Evolutionary conservation across 2,113 vertebrate species (phyloP).

Genomic region (Sardina pilchardus): DNA sequence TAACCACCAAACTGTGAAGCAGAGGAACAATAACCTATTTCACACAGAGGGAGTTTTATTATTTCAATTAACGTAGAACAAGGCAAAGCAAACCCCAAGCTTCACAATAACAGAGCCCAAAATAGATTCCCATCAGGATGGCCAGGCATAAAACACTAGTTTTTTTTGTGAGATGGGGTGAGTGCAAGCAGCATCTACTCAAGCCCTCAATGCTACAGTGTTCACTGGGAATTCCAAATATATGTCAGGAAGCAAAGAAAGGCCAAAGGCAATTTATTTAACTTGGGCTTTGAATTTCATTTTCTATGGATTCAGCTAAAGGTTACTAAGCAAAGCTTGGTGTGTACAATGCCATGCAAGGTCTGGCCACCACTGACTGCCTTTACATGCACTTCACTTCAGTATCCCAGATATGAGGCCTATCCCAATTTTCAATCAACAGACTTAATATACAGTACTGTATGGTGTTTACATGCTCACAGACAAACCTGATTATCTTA

Average conservation of each 20-base stretch:
- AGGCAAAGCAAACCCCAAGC: conserved; percentile 20
- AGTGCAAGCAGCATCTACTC: background rate
- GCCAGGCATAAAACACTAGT: conserved; percentile 41
- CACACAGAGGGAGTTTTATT: conserved; percentile 44
- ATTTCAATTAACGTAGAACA: conserved; percentile 47
- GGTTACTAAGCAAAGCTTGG: background rate
- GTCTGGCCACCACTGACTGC: background rate
- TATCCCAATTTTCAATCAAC: too few species aligned
- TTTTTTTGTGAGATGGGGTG: conserved; percentile 27
- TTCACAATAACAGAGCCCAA: conserved; percentile 33
- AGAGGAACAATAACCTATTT: conserved; percentile 41
- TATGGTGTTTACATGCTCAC: too few species aligned
- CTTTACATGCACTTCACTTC: too few species aligned
- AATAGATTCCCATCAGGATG: conserved; percentile 50
- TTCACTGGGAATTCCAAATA: background rate
- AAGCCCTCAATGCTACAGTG: background rate
- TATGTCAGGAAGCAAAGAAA: background rate
- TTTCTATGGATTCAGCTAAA: background rate
- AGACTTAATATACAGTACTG: too few species aligned
- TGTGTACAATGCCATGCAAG: background rate
- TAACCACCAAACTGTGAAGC: conserved; percentile 29
- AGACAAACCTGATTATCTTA: too few species aligned
- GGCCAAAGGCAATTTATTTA: background rate
- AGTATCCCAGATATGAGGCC: too few species aligned
- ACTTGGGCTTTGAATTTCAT: background rate